Conservation (phyloP, 1,140 invertebrate genomes). For the Scylla paramamosain region DNA sequence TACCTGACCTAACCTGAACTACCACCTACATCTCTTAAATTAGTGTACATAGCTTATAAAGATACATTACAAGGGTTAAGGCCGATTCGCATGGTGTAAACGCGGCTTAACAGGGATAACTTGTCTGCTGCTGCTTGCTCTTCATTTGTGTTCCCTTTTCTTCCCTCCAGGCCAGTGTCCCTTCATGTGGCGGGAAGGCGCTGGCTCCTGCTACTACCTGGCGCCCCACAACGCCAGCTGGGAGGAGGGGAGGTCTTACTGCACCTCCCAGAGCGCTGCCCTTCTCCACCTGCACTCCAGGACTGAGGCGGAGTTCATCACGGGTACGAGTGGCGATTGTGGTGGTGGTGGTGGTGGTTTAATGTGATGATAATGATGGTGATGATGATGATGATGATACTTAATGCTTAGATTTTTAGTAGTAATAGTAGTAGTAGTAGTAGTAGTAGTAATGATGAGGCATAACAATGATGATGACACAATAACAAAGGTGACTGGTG, state of each 20-base stretch:
- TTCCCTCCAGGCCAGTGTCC: slow-evolving; percentile 53
- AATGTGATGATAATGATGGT: not conserved
- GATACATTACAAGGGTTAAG: too few species aligned
- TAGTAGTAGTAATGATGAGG: too few species aligned
- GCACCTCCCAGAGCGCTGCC: slow-evolving; percentile 27
- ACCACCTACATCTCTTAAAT: too few species aligned
- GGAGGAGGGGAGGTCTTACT: not conserved
- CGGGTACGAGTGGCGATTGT: not conserved
- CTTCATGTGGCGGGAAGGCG: slow-evolving; percentile 38
- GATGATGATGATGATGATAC: not conserved
- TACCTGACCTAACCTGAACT: too few species aligned
- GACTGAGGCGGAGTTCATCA: not conserved
- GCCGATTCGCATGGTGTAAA: too few species aligned
- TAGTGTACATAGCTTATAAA: too few species aligned
- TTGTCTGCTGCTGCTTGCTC: too few species aligned
- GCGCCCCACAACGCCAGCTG: slow-evolving; percentile 53
- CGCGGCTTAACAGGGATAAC: too few species aligned
- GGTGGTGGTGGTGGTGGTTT: not conserved
- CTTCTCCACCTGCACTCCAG: slow-evolving; percentile 34
- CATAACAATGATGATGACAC: too few species aligned
- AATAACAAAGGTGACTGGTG: not conserved
- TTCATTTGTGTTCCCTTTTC: not conserved
- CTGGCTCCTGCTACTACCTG: slow-evolving; percentile 52
- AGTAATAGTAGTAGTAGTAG: too few species aligned
- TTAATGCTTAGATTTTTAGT: not conserved